Conservation (phyloP, 2,797 vertebrate species). For the Darevskia mixta region DNA sequence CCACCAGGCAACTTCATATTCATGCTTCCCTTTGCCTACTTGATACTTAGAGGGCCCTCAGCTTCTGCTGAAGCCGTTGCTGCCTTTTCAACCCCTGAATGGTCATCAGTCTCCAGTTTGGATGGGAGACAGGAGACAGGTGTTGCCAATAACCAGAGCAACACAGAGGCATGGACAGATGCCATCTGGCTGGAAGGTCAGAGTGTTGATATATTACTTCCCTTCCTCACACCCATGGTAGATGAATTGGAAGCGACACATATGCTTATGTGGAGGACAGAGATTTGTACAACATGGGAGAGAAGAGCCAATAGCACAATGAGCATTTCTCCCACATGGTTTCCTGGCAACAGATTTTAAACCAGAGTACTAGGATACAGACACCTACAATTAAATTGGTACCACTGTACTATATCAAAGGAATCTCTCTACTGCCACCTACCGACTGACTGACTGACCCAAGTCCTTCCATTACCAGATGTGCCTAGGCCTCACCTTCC, state of each 20-base stretch:
- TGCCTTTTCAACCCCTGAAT: neutral
- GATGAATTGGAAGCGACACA: neutral
- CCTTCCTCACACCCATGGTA: neutral
- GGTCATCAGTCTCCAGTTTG: neutral
- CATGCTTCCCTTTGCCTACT: neutral
- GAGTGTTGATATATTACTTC: neutral
- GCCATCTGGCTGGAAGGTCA: neutral
- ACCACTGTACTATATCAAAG: neutral
- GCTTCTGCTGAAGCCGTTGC: neutral
- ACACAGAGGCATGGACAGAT: neutral
- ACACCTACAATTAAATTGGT: neutral
- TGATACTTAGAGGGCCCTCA: neutral
- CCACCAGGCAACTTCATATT: neutral
- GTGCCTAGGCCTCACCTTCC: neutral
- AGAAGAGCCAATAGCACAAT: neutral
- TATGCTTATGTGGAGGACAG: neutral
- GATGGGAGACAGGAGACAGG: neutral
- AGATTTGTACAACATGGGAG: neutral
- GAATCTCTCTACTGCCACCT: neutral
- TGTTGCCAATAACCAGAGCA: neutral
- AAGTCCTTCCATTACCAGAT: neutral
- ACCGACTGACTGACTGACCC: neutral
- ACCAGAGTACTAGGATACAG: neutral
- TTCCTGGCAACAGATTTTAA: neutral
- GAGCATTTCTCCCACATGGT: neutral